Evolutionary conservation across 2,113 vertebrate genomes (phyloP), one percentile per base, ranked within the genome.

Genomic region (Oncorhynchus masou): DNA sequence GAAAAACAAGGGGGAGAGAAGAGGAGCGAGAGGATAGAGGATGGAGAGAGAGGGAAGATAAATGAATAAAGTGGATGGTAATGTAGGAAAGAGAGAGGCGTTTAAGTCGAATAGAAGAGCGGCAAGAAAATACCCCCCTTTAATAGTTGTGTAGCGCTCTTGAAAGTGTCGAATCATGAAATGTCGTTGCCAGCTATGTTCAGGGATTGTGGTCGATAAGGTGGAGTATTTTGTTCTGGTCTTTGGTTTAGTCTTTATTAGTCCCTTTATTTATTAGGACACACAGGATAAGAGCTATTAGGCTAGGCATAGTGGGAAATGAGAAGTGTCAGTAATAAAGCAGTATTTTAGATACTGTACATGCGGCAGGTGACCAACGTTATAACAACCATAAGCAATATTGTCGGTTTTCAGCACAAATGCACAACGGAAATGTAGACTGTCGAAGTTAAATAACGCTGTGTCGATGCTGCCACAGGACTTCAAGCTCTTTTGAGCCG

Each of bases 21-120:
- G 1, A n/a, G 66, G 68, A 11, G 22, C 8, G 57, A 70, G 39
- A 39, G 13, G 59, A 65, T 22, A 25, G 90, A 84, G 90, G 90
- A 79, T 82, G 91, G 92, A 83, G 27, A 57, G 39, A 11, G 39
- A 45, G 39, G 9, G 84, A 59, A 64, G 22, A 20, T 20, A 68
- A 45, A 45, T 11, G 39, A 15, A 62, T 15, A 34, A 34, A 69
- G 7, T 60, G n/a, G 68, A 49, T 48, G 25, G 77, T 79, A 79
- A 81, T 70, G 74, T 70, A 70, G 76, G 81, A 79, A 76, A 71
- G 73, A 31, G 31, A 31, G 57, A 76, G 48, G 57, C 25, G 34
- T 9, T 11, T 16, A 62, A 45, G 39, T 45, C 8, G 59, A 62
- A 20, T 22, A 9, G n/a, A 62, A 62, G 34, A 70, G 13, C 22